Conservation (phyloP, 2,797 vertebrate species). For the Alauda arvensis region DNA sequence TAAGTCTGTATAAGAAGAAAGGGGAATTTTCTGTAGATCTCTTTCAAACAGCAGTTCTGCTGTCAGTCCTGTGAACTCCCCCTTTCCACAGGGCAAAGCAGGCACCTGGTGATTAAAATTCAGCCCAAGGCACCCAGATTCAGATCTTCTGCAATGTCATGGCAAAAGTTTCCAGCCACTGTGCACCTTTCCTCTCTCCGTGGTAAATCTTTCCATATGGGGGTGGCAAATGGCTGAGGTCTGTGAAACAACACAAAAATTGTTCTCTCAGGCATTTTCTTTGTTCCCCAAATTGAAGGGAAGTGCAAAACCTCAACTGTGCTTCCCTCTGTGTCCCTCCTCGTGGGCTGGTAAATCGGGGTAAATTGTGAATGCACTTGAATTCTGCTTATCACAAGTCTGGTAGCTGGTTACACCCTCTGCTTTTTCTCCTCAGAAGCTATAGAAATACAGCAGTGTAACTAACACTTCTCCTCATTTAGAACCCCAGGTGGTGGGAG, state of each 20-base stretch:
- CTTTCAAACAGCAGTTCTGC: background rate
- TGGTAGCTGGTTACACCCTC: slow-evolving; percentile 47
- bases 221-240: background rate
- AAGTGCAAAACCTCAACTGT: slow-evolving; percentile 52
- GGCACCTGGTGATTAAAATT: background rate
- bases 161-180: background rate
- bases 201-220: background rate
- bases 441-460: slow-evolving; percentile 65
- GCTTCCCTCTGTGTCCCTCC: slow-evolving; percentile 12
- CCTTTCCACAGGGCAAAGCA: background rate
- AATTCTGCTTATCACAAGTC: slow-evolving; percentile 53
- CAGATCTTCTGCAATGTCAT: background rate
- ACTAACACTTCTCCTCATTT: slow-evolving; percentile 69
- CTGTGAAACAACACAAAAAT: background rate
- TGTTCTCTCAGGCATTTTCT: background rate
- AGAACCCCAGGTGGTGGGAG: slow-evolving; percentile 53
- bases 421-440: slow-evolving; percentile 57
- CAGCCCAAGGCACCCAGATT: background rate
- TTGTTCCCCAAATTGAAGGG: slow-evolving; percentile 43
- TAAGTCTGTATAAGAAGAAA: background rate
- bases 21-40: background rate
- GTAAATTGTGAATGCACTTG: slow-evolving; percentile 52
- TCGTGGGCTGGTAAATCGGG: background rate
- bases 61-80: background rate
- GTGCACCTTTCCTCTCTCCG: background rate